These are phyloP conservation scores for Kobus ellipsiprymnus DNA, from an alignment of 2,113 vertebrate species.

Conservation along the genomic window DNA sequence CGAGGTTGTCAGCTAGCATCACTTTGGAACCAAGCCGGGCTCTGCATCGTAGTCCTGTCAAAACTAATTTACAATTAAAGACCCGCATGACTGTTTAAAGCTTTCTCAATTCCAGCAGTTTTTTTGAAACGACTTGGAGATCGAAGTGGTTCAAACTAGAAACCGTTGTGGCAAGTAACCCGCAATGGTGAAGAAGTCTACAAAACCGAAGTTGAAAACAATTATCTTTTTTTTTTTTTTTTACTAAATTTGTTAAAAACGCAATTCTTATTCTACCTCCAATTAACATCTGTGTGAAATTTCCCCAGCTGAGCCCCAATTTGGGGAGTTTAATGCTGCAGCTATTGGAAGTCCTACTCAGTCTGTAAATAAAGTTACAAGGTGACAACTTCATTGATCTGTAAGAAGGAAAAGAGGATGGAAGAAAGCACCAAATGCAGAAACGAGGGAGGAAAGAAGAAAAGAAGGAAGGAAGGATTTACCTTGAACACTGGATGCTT, in stretches of 20 bases:
- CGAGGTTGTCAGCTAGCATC: conserved; percentile 90
- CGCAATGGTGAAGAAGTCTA: not conserved
- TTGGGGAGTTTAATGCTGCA: not conserved
- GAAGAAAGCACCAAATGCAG: rapidly evolving
- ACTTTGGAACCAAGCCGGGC: conserved; percentile 87
- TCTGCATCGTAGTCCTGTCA: conserved; percentile 92
- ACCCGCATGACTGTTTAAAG: conserved; percentile 88
- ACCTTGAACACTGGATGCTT: not conserved
- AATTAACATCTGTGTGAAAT: not conserved
- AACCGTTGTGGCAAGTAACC: conserved; percentile 39
- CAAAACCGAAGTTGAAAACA: not conserved
- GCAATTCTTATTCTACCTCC: not conserved
- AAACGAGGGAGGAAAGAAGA: not conserved
- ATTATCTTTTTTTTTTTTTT: not conserved
- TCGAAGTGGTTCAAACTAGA: conserved; percentile 75
- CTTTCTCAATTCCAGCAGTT: conserved; percentile 82
- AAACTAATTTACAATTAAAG: conserved; percentile 94
- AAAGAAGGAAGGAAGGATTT: not conserved
- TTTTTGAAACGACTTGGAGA: conserved; percentile 84
- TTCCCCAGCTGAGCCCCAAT: conserved; percentile 34
- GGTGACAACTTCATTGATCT: not conserved
- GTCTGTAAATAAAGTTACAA: conserved; percentile 36
- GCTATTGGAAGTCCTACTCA: conserved; percentile 11
- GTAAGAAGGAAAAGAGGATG: rapidly evolving
- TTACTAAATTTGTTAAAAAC: not conserved